Evolutionary conservation across 2,797 vertebrate genomes (phyloP).

Genomic region (Tragelaphus oryx): DNA sequence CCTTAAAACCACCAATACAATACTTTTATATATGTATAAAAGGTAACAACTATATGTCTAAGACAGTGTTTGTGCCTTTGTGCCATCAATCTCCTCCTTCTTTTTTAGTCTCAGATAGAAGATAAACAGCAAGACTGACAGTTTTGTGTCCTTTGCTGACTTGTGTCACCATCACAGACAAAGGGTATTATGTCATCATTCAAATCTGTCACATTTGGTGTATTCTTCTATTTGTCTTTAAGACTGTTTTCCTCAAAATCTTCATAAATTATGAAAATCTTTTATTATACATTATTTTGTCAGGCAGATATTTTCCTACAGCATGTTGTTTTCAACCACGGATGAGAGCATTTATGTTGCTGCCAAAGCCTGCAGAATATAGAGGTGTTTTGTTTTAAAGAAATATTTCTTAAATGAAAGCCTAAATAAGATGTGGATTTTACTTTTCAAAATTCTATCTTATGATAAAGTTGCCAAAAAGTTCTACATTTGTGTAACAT

Average conservation of each 20-base stretch:
- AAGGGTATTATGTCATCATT: slow-evolving; percentile 80
- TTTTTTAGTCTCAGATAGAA: slow-evolving; percentile 80
- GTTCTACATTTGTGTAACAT: background rate
- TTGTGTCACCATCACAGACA: slow-evolving; percentile 77
- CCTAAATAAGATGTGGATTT: background rate
- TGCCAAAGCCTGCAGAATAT: background rate
- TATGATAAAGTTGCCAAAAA: background rate
- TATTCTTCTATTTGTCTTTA: slow-evolving; percentile 72
- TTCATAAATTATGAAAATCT: slow-evolving; percentile 25
- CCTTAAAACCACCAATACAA: slow-evolving; percentile 54
- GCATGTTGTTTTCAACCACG: background rate
- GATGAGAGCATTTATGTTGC: background rate
- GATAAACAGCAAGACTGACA: slow-evolving; percentile 83
- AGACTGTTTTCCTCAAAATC: slow-evolving; percentile 69
- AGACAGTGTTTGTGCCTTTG: slow-evolving; percentile 53
- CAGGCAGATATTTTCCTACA: slow-evolving; percentile 50
- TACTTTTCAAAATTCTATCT: background rate
- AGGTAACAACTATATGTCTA: slow-evolving; percentile 43
- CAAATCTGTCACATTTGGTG: slow-evolving; percentile 77
- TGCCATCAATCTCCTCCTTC: slow-evolving; percentile 75
- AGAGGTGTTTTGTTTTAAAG: background rate
- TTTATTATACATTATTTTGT: slow-evolving; percentile 56
- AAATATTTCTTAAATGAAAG: background rate
- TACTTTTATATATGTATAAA: slow-evolving; percentile 60
- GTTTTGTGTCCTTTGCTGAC: slow-evolving; percentile 81